Evolutionary conservation across 2,113 vertebrate species (phyloP), one percentile per base, ranked within the genome.

Genomic region (Argyrosomus japonicus): DNA sequence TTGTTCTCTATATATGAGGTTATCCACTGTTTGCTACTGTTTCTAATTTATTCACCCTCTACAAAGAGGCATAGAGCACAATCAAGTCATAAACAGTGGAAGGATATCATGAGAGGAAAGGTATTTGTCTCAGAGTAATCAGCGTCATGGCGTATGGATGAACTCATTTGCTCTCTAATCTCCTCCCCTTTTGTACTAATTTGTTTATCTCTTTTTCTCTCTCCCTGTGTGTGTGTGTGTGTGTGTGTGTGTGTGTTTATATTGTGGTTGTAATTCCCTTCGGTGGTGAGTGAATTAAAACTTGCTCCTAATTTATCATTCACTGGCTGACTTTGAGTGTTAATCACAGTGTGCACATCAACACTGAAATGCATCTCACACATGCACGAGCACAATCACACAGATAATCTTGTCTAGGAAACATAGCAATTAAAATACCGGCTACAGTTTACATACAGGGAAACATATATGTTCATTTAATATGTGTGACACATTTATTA

Each of bases 91-190:
- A 73, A 76, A 57, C 64, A 82, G 57, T 62, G 40, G 67, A 64
- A 53, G 75, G 67, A 72, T 36, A 71, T 87, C 72, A 85, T 43
- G 51, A 81, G 54, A 81, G 54, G 47, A 79, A 83, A 87, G 27
- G 57, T 85, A 84, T 92, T 89, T 80, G 87, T 90, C 82, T 84
- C 68, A 36, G 73, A 92, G 83, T 86, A 92, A 92, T 93, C 88
- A 90, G 62, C 50, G 67, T 90, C 79, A 82, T 79, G 82, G 71
- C 47, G 29, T 74, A 84, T 84, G 89, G 63, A 68, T 86, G 84
- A 94, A 91, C 83, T 91, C 83, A 90, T 91, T 93, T 89, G 68
- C 71, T 77, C 54, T 77, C 60, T 86, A 72, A 90, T 88, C 85
- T 89, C 83, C 80, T 87, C 88, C 87, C 81, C 77, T 90, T 40